Evolutionary conservation across 2,797 vertebrate genomes (phyloP).

Genomic region (Glyptemys insculpta): DNA sequence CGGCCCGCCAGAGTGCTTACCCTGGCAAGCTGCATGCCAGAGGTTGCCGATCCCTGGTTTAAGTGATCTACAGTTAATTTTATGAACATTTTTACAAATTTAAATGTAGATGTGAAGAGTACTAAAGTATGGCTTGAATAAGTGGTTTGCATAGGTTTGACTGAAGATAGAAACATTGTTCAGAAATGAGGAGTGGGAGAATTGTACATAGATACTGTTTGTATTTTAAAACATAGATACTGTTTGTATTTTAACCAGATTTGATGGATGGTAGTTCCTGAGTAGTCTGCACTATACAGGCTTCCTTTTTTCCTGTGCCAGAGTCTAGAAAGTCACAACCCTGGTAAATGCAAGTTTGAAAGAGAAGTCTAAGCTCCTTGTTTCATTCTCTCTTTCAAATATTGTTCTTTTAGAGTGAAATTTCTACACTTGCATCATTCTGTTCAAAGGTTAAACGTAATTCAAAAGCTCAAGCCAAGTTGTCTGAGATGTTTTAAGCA

Average conservation of each 20-base stretch:
- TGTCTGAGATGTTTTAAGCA: background rate
- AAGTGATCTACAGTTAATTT: background rate
- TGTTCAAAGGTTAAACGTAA: background rate
- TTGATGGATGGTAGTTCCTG: background rate
- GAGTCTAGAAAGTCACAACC: background rate
- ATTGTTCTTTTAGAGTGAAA: background rate
- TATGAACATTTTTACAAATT: background rate
- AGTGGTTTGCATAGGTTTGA: background rate
- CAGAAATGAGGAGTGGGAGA: background rate
- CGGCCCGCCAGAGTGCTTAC: too few species aligned
- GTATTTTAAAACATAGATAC: background rate
- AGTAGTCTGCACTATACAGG: background rate
- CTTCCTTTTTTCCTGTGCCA: background rate
- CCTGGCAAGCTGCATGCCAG: too few species aligned
- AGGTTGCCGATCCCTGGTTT: background rate
- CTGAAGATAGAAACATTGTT: background rate
- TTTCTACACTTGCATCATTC: background rate
- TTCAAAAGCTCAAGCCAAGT: background rate
- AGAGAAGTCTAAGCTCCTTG: background rate
- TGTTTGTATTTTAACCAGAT: background rate
- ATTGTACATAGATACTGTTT: background rate
- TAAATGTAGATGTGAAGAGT: background rate
- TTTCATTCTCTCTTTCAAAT: background rate
- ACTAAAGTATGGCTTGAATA: background rate
- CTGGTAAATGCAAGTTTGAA: background rate